Conservation (phyloP, 2,113 vertebrate species). For the Ornithorhynchus anatinus region DNA sequence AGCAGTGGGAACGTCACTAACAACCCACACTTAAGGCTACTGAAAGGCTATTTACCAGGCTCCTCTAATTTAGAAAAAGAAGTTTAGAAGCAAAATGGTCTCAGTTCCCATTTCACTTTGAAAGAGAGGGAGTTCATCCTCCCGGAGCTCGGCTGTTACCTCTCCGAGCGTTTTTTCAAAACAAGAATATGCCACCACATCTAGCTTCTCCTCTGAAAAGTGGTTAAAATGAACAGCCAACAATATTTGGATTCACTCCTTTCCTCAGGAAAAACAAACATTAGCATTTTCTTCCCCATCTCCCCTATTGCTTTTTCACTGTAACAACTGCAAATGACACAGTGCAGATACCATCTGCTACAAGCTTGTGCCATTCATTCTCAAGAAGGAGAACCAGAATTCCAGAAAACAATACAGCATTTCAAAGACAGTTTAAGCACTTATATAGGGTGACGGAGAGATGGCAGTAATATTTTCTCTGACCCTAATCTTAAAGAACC, state of each 20-base stretch:
- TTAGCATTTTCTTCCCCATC: background rate
- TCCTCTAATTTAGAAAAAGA: too few relatives aligned
- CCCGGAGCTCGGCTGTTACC: background rate
- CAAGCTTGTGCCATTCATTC: background rate
- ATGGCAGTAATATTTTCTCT: background rate
- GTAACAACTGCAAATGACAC: conserved; percentile 38
- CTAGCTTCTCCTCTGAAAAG: background rate
- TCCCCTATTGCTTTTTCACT: conserved; percentile 14
- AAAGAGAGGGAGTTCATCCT: too few relatives aligned
- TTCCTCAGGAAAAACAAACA: background rate
- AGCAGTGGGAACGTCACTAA: too few relatives aligned
- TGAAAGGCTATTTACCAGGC: too few relatives aligned
- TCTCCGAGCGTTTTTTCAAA: background rate
- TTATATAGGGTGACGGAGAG: background rate
- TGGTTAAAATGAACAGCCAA: background rate
- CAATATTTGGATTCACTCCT: accelerated
- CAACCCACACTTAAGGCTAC: too few relatives aligned
- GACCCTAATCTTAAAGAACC: background rate
- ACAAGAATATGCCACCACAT: background rate
- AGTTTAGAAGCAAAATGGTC: too few relatives aligned
- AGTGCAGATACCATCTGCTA: conserved; percentile 23
- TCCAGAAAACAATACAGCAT: background rate
- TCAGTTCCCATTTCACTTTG: too few relatives aligned
- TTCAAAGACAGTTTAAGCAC: background rate
- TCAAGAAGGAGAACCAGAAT: conserved; percentile 4